Conservation (phyloP, 2,797 vertebrate species). For the Trichosurus vulpecula region DNA sequence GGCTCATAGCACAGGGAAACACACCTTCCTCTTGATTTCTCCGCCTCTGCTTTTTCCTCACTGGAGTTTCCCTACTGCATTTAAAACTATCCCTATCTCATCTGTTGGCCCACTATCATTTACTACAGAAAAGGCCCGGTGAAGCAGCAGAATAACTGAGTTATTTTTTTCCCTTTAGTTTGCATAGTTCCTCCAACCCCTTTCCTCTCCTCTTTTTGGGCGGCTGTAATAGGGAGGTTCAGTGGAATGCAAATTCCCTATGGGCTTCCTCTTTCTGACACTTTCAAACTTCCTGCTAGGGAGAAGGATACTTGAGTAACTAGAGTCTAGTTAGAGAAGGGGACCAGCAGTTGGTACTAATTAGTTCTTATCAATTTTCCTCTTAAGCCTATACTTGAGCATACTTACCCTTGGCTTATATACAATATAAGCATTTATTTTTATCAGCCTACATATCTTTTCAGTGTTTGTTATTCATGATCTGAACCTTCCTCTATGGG, state of each 20-base stretch:
- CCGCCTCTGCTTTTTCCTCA: constrained; percentile 18
- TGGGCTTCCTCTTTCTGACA: constrained; percentile 13
- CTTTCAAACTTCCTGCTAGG: constrained; percentile 40
- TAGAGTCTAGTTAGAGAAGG: constrained; percentile 10
- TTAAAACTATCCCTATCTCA: not conserved
- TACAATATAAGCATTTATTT: not conserved
- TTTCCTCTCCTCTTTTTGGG: constrained; percentile 33
- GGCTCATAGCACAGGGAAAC: constrained; percentile 51
- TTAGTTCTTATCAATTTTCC: not conserved
- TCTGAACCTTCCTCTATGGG: constrained; percentile 1
- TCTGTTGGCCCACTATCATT: constrained; percentile 7
- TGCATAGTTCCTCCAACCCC: not conserved
- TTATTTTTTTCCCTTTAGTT: constrained; percentile 13
- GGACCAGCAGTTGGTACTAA: constrained; percentile 41
- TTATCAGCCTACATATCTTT: constrained; percentile 3
- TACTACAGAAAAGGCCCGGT: constrained; percentile 16
- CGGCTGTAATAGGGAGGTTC: constrained; percentile 11
- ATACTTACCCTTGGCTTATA: not conserved
- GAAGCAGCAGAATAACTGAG: constrained; percentile 30
- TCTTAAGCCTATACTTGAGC: constrained; percentile 23
- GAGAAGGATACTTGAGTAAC: constrained; percentile 10
- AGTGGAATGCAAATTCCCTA: constrained; percentile 36
- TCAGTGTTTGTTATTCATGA: constrained; percentile 20
- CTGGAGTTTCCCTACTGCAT: not conserved
- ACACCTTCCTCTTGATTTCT: constrained; percentile 53